A percentile compares a stretch with the other conserved stretches of the same genome.
Evolutionary conservation across 2,888 invertebrate species (phyloP).

Genomic region (Anoncus sp.): DNA sequence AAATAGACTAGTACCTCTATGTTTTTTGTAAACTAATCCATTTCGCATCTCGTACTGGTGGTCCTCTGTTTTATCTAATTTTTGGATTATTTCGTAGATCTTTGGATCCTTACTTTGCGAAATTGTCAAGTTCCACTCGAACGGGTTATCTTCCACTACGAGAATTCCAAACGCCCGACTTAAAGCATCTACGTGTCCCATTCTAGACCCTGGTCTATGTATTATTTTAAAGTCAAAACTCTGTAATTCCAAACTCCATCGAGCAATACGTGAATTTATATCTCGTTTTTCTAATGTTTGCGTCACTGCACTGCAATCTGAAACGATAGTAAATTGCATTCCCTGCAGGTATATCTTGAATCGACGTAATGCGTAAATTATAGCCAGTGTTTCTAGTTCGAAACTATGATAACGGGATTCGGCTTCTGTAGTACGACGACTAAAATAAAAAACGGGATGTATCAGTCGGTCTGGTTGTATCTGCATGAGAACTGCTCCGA

Average conservation of each 20-base stretch:
- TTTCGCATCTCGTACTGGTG: too few relatives aligned
- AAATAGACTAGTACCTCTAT: neutral
- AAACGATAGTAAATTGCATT: too few relatives aligned
- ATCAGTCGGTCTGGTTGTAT: constrained; percentile 67
- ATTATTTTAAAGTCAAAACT: constrained; percentile 67
- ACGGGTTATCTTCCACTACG: constrained; percentile 56
- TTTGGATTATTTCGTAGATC: neutral
- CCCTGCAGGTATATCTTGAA: too few relatives aligned
- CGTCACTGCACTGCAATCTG: constrained; percentile 5
- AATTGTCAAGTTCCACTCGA: constrained; percentile 55
- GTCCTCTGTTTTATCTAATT: too few relatives aligned
- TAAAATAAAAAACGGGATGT: constrained; percentile 75
- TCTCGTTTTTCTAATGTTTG: constrained; percentile 70
- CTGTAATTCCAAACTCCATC: constrained; percentile 72
- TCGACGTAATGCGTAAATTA: constrained; percentile 55
- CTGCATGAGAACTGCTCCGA: constrained; percentile 75
- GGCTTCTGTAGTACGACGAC: constrained; percentile 69
- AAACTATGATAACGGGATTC: constrained; percentile 76
- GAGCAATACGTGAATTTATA: constrained; percentile 71
- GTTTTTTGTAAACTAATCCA: neutral
- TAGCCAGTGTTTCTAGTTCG: constrained; percentile 73
- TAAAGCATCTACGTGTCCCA: constrained; percentile 73
- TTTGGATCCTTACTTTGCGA: constrained; percentile 30
- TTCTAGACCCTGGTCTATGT: constrained; percentile 66
- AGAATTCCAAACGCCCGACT: constrained; percentile 50